These are phyloP conservation scores for Barbus barbus DNA, from an alignment of 2,113 vertebrate species.

Conservation along the genomic window DNA sequence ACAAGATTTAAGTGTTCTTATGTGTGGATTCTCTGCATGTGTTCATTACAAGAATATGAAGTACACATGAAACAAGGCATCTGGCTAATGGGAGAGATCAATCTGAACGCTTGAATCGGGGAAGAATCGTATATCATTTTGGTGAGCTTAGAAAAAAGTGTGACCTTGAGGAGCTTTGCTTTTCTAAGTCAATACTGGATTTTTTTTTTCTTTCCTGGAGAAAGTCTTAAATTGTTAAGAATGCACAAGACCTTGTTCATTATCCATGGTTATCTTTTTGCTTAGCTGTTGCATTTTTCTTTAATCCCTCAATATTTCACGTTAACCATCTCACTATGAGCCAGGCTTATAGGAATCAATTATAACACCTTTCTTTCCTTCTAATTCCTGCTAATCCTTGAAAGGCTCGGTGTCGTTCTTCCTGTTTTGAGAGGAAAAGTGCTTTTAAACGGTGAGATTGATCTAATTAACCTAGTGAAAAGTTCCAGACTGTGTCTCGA, in stretches of 20 bases:
- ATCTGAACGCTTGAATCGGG: not conserved
- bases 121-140: not conserved
- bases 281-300: not conserved
- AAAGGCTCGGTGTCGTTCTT: not conserved
- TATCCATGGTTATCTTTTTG: constrained; percentile 20
- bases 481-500: not conserved
- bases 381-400: constrained; percentile 20
- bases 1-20: not conserved
- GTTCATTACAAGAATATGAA: not conserved
- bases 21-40: not conserved
- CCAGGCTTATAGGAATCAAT: constrained; percentile 33
- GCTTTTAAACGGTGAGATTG: not conserved
- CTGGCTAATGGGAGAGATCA: not conserved
- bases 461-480: not conserved
- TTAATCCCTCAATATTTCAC: constrained; percentile 18
- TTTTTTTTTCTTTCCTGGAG: not conserved
- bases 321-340: constrained; percentile 28
- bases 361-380: not conserved
- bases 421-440: not conserved
- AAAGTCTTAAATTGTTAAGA: no score
- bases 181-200: not conserved
- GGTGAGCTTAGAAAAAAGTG: not conserved
- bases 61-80: not conserved
- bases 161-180: constrained; percentile 6
- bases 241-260: constrained; percentile 24